Conservation (phyloP, 2,888 invertebrate species). For the Melanostoma mellinum region DNA sequence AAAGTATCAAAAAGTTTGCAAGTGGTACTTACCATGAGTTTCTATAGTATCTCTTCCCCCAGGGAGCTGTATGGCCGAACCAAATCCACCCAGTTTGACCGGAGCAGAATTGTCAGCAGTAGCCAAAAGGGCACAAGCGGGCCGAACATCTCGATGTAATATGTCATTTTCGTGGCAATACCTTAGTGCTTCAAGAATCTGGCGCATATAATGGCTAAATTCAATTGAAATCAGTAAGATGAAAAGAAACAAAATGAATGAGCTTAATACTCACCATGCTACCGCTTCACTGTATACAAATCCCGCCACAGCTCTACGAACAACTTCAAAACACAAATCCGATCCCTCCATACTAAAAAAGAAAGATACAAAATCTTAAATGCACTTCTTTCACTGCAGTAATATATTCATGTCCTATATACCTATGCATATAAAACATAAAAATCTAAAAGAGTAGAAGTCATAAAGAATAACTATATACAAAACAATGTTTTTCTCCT, state of each 20-base stretch:
- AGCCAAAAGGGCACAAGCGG: conserved; percentile 97
- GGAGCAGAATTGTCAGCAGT: conserved; percentile 99
- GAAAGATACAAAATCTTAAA: conserved; percentile 64
- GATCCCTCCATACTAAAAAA: conserved; percentile 97
- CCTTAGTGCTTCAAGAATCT: conserved; percentile 97
- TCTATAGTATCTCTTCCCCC: conserved; percentile 87
- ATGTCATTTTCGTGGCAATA: conserved; percentile 99
- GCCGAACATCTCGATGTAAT: conserved; percentile 98
- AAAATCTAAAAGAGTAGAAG: neutral
- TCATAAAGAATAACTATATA: conserved; percentile 15
- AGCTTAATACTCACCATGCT: conserved; percentile 89
- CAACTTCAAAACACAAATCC: conserved; percentile 99
- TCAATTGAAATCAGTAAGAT: conserved; percentile 12
- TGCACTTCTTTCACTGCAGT: neutral
- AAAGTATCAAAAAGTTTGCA: neutral
- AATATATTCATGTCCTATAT: neutral
- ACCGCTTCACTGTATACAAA: conserved; percentile 99
- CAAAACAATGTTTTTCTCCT: neutral
- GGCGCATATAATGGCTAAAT: conserved; percentile 97
- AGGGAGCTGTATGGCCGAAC: conserved; percentile 96
- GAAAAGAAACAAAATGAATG: conserved; percentile 7
- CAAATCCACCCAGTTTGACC: conserved; percentile 98
- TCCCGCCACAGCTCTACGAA: conserved; percentile 96
- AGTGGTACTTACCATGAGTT: conserved; percentile 82
- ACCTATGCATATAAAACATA: neutral